A percentile compares a stretch with the other conserved stretches of the same genome.
phyloP scores from a whole-genome alignment of 37 sponge, comb jelly and placozoan genomes.

The Chondrilla cf. caribensis region DNA sequence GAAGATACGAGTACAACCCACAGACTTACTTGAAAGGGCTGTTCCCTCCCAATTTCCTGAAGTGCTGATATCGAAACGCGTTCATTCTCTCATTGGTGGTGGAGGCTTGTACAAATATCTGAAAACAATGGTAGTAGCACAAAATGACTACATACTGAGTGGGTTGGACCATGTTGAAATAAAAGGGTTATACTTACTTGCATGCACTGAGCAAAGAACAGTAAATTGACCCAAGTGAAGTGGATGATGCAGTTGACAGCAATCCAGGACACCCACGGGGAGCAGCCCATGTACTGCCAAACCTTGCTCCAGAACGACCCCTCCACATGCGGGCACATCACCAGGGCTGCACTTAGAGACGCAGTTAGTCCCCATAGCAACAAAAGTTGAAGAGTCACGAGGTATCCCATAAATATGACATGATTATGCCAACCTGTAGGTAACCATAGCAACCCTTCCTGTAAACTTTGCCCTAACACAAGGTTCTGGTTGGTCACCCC shows the following conservation, averaged over 20 bases:
- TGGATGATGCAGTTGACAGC: constrained; percentile 58
- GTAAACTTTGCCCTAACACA: too few species aligned
- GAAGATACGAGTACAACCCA: not conserved
- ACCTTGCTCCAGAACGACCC: constrained; percentile 39
- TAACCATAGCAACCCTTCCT: not conserved
- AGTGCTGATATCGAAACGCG: constrained; percentile 56
- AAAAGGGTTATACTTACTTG: constrained; percentile 71
- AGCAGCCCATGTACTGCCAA: constrained; percentile 42
- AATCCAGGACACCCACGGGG: constrained; percentile 78
- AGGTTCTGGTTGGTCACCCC: too few species aligned
- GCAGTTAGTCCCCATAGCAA: constrained; percentile 60
- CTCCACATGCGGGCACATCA: constrained; percentile 29
- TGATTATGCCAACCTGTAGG: constrained; percentile 55
- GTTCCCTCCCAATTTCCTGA: constrained; percentile 37
- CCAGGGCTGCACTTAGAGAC: constrained; percentile 27
- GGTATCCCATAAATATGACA: constrained; percentile 57
- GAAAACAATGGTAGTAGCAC: too few species aligned
- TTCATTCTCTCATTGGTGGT: constrained; percentile 82
- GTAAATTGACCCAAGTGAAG: constrained; percentile 81
- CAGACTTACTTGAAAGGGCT: constrained; percentile 77
- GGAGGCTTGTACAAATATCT: constrained; percentile 65
- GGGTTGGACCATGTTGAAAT: not conserved
- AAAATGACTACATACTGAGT: not conserved
- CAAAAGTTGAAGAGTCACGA: constrained; percentile 45
- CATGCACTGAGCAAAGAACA: constrained; percentile 69